phyloP scores from a whole-genome alignment of 1,140 invertebrate species.

The Steinernema feltiae region DNA sequence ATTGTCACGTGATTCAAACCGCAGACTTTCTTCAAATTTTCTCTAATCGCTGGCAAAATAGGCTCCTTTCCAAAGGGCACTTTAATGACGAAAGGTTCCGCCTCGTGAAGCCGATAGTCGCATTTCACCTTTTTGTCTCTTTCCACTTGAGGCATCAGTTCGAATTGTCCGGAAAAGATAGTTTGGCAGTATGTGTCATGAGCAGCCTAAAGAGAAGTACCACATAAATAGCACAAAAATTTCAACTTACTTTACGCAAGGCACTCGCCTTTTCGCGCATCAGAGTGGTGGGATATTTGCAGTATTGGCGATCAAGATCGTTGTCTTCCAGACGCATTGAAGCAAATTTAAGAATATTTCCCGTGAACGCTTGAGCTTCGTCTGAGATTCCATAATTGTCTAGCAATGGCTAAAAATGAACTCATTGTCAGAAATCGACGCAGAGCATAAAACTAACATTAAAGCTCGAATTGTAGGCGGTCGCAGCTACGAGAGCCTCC shows the following conservation, averaged over 20 bases:
- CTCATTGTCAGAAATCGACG: not conserved
- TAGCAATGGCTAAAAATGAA: slow-evolving; percentile 35
- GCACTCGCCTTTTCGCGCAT: slow-evolving; percentile 28
- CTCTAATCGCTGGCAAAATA: not conserved
- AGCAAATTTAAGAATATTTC: slow-evolving; percentile 28
- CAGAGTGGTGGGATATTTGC: not conserved
- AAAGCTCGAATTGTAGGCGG: slow-evolving; percentile 37
- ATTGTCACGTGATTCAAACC: not conserved
- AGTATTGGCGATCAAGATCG: not conserved
- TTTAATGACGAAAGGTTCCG: not conserved
- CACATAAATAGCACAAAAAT: not conserved
- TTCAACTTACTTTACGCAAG: slow-evolving; percentile 28
- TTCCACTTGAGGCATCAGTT: not conserved
- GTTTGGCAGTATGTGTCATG: not conserved
- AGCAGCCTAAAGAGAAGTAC: not conserved
- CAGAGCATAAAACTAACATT: slow-evolving; percentile 19
- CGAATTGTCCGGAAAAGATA: not conserved
- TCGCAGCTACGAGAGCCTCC: slow-evolving; percentile 18
- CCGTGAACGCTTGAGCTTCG: slow-evolving; percentile 47
- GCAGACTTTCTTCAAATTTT: not conserved
- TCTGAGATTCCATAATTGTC: slow-evolving; percentile 41
- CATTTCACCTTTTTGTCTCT: not conserved
- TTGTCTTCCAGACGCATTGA: not conserved
- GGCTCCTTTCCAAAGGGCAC: not conserved
- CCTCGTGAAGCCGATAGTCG: not conserved